Evolutionary conservation across 2,113 vertebrate genomes (phyloP).

Genomic region (Oryzias curvinotus): DNA sequence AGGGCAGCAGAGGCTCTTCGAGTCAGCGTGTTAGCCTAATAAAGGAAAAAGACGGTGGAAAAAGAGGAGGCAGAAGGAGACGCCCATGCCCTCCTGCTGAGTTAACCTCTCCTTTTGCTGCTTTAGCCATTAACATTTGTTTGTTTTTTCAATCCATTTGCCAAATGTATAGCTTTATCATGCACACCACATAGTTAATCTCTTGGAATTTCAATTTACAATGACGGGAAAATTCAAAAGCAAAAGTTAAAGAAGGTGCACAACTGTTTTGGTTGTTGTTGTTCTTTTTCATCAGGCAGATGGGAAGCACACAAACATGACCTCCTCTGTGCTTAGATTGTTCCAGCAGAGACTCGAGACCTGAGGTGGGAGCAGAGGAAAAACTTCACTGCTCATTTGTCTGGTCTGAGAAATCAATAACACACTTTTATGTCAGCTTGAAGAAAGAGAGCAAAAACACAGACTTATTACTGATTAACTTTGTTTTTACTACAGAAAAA

Average conservation of each 20-base stretch:
- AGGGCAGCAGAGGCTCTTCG: conserved; percentile 55
- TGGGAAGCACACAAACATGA: conserved; percentile 52
- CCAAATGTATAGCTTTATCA: conserved; percentile 1
- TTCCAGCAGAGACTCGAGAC: conserved; percentile 22
- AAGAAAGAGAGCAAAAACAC: conserved; percentile 45
- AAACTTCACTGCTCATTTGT: conserved; percentile 62
- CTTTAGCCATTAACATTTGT: neutral
- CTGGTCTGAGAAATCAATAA: conserved; percentile 72
- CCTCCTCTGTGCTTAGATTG: conserved; percentile 8
- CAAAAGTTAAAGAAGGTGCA: conserved; percentile 7
- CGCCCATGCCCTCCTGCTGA: conserved; percentile 15
- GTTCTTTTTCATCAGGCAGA: conserved; percentile 23
- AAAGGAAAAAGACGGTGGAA: conserved; percentile 67
- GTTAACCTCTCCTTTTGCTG: neutral
- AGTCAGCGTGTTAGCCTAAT: conserved; percentile 72
- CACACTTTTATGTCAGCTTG: conserved; percentile 69
- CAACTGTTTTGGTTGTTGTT: neutral
- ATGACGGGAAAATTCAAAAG: conserved; percentile 6
- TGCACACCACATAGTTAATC: neutral
- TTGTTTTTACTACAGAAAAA: conserved; percentile 27
- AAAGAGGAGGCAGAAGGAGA: conserved; percentile 19
- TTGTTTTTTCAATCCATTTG: neutral
- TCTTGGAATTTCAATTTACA: conserved; percentile 20
- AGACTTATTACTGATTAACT: conserved; percentile 59
- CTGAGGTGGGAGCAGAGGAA: conserved; percentile 43